Evolutionary conservation across 2,113 vertebrate species (phyloP), one percentile per base, ranked within the genome.

Genomic region (Pterocles burchelli): DNA sequence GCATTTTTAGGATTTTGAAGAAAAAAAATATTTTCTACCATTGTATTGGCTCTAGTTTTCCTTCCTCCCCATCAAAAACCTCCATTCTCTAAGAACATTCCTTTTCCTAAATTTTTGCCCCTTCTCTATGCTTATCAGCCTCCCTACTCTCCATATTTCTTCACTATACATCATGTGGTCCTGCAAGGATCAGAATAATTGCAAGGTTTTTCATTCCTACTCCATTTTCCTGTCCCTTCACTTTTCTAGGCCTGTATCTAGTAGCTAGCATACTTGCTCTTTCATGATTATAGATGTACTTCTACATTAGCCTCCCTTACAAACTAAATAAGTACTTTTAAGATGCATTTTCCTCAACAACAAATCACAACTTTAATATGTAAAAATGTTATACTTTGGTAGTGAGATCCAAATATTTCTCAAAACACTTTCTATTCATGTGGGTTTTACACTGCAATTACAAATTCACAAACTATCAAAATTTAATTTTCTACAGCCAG

Each of bases 401-500:
- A 79, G 75, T 11, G 31, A 82, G 19, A 34, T 54, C 33, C 17
- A 17, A 61, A 57, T 36, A 11, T 48, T 85, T 83, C n/a, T 10
- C 54, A 91, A 70, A 12, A 1, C 18, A 51, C 34, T 57, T 90
- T 45, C 45, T 68, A 33, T 55, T 87, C 29, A 33, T 14, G 15
- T 61, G 70, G 18, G 38, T 43, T 89, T 94, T 63, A 45, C 18
- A 41, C 26, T 33, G 25, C 54, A 85, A 19, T 77, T 58, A 75
- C 10, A 22, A 93, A 63, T 57, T 63, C 31, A 63, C 41, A 66
- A 49, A 75, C 45, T 83, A 76, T 18, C 38, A 72, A 59, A 71
- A 46, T 82, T 93, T 95, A 6, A 16, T 54, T 94, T 90, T 61
- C 85, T 36, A 83, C n/a, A 92, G 58, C 25, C 92, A 93, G 82